phyloP scores from a whole-genome alignment of 2,888 invertebrate species.

The Sinohyriopsis cumingii region DNA sequence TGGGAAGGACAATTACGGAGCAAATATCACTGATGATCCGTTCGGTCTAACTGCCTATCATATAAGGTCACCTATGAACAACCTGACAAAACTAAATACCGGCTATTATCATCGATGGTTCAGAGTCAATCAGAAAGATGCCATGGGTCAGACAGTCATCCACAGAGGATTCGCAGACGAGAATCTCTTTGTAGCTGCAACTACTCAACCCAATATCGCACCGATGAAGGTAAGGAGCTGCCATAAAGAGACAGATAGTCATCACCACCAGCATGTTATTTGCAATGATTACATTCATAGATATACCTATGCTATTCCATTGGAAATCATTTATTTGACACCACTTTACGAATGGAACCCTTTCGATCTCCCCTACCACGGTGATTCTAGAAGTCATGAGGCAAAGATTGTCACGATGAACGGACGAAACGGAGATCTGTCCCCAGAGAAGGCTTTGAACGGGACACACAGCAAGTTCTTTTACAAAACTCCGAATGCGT shows the following conservation, averaged over 20 bases:
- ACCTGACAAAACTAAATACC: slow-evolving; percentile 35
- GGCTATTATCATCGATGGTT: slow-evolving; percentile 46
- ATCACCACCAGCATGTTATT: slow-evolving; percentile 9
- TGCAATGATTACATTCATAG: slow-evolving; percentile 25
- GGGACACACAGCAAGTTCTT: slow-evolving; percentile 36
- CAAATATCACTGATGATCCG: slow-evolving; percentile 30
- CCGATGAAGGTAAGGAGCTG: slow-evolving; percentile 19
- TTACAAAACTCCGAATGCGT: slow-evolving; percentile 44
- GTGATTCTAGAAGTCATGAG: slow-evolving; percentile 10
- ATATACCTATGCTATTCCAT: slow-evolving; percentile 58
- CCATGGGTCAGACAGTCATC: slow-evolving; percentile 37
- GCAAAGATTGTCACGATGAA: background rate
- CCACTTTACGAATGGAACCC: slow-evolving; percentile 64
- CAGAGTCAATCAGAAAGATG: slow-evolving; percentile 34
- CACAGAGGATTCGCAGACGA: slow-evolving; percentile 42
- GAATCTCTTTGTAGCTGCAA: slow-evolving; percentile 41
- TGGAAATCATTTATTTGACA: slow-evolving; percentile 61
- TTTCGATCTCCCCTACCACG: slow-evolving; percentile 38
- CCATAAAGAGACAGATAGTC: background rate
- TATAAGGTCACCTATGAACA: slow-evolving; percentile 12
- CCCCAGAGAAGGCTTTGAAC: slow-evolving; percentile 37
- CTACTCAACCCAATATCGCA: slow-evolving; percentile 28
- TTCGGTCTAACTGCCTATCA: slow-evolving; percentile 34
- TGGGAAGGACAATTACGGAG: slow-evolving; percentile 53
- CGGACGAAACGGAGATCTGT: slow-evolving; percentile 26